These are phyloP conservation scores for Eristalinus aeneus DNA, from an alignment of 2,888 invertebrate genomes.

Conservation along the genomic window DNA sequence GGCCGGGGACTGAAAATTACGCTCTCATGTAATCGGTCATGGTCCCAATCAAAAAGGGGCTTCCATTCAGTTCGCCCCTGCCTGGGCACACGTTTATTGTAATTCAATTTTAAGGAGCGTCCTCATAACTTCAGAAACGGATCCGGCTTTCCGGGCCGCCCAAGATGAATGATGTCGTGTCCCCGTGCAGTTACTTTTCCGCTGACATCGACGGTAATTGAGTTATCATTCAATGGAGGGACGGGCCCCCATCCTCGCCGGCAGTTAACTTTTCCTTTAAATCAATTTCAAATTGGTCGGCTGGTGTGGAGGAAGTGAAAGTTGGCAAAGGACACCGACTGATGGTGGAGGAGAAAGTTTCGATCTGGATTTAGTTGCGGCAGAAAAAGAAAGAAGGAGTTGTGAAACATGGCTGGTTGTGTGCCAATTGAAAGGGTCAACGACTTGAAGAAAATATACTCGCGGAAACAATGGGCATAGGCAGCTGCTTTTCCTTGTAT, in stretches of 20 bases:
- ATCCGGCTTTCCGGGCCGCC: background rate
- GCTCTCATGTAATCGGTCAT: background rate
- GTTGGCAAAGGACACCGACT: background rate
- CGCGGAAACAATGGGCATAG: too few relatives aligned
- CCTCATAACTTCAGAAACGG: conserved; percentile 7
- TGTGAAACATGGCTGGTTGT: background rate
- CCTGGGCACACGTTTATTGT: conserved; percentile 10
- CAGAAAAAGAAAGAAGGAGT: background rate
- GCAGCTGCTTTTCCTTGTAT: background rate
- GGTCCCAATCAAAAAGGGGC: background rate
- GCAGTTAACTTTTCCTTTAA: background rate
- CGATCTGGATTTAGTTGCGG: background rate
- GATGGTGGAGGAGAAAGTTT: background rate
- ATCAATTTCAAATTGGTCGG: background rate
- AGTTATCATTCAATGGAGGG: background rate
- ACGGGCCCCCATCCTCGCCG: background rate
- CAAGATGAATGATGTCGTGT: conserved; percentile 29
- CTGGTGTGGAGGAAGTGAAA: background rate
- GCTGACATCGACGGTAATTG: background rate
- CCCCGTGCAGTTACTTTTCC: conserved; percentile 30
- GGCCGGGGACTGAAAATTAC: background rate
- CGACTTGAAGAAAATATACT: background rate
- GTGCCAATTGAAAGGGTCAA: background rate
- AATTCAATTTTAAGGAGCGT: conserved; percentile 32
- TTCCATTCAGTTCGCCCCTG: background rate